A percentile compares a stretch with the other conserved stretches of the same genome.
Evolutionary conservation across 1,140 invertebrate species (phyloP).

Genomic region (Uloborus diversus): DNA sequence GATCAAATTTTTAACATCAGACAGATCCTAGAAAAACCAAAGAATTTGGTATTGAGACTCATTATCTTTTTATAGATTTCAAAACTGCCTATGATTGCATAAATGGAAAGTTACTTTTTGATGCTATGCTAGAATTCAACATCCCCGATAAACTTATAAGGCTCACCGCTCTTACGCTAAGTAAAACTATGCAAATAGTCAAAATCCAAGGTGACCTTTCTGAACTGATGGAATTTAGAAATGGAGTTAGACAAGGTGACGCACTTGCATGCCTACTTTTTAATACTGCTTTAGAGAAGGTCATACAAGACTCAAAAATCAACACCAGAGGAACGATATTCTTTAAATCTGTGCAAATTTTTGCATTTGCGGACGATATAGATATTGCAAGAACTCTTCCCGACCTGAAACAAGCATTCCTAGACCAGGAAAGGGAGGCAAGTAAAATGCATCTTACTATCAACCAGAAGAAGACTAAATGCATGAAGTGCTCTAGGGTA

Average conservation of each 20-base stretch:
- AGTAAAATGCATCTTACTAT: too few relatives aligned
- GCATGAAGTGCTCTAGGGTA: too few relatives aligned
- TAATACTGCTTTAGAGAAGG: too few relatives aligned
- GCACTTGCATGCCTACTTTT: neutral
- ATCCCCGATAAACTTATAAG: too few relatives aligned
- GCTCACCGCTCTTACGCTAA: neutral
- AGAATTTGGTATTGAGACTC: neutral
- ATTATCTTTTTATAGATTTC: neutral
- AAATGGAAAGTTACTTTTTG: neutral
- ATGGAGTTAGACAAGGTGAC: neutral
- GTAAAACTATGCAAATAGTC: neutral
- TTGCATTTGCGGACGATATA: too few relatives aligned
- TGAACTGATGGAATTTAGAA: neutral
- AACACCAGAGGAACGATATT: too few relatives aligned
- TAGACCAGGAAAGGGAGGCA: too few relatives aligned
- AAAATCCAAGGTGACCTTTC: conserved; percentile 2
- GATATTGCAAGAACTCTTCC: too few relatives aligned
- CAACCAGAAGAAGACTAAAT: too few relatives aligned
- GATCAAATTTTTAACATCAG: neutral
- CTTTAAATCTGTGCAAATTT: too few relatives aligned
- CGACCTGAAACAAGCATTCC: too few relatives aligned
- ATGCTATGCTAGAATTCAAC: too few relatives aligned
- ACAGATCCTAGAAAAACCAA: neutral
- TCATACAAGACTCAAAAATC: neutral
- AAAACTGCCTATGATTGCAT: neutral